Conservation (phyloP, 2,888 invertebrate species). For the Ariolimax columbianus region DNA sequence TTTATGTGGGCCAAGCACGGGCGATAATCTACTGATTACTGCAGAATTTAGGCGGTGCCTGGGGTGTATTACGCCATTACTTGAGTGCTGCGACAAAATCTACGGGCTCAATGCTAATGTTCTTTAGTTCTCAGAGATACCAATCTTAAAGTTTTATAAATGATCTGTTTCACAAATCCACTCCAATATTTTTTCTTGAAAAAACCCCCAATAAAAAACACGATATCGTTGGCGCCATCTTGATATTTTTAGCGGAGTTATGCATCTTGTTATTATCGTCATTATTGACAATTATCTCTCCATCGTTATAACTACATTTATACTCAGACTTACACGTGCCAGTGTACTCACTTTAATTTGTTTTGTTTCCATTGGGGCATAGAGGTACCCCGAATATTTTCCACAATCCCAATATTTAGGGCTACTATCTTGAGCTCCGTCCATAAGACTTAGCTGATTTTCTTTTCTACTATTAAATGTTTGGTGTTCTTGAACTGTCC, state of each 20-base stretch:
- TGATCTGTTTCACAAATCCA: neutral
- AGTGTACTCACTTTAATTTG: too few species aligned
- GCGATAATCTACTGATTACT: constrained; percentile 30
- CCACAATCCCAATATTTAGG: too few species aligned
- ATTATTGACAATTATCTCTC: neutral
- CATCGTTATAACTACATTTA: too few species aligned
- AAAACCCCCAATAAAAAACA: neutral
- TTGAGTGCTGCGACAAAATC: neutral
- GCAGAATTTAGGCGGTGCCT: constrained; percentile 6
- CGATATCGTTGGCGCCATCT: neutral
- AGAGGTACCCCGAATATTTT: too few species aligned
- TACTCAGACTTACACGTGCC: too few species aligned
- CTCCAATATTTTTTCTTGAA: neutral
- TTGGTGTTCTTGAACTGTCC: too few species aligned
- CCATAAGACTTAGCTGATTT: too few species aligned
- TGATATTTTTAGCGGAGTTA: neutral
- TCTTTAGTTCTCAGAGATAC: neutral
- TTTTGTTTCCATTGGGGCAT: too few species aligned
- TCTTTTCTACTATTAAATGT: too few species aligned
- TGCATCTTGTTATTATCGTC: neutral
- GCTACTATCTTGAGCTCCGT: too few species aligned
- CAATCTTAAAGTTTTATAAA: neutral
- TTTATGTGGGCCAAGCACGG: constrained; percentile 33
- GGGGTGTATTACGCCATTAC: constrained; percentile 23
- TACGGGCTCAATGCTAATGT: neutral